Percentiles rank a stretch among this genome's conserved stretches.
These are phyloP conservation scores for Eumacrocentrus americanus DNA, from an alignment of 2,888 invertebrate genomes.

Conservation along the genomic window DNA sequence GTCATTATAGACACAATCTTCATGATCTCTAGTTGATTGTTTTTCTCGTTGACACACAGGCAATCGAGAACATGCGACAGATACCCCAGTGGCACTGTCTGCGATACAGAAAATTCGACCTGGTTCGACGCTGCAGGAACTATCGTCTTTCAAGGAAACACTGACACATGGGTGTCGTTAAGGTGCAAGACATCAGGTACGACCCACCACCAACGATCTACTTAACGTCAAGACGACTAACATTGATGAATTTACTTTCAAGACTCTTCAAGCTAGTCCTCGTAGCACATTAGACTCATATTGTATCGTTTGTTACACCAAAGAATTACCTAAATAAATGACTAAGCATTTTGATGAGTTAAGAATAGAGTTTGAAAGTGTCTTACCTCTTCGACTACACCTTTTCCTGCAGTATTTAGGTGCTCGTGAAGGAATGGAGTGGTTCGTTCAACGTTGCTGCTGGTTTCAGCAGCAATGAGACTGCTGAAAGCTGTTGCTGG, in stretches of 20 bases:
- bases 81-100: conserved; percentile 87
- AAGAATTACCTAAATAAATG: background rate
- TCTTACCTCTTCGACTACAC: conserved; percentile 63
- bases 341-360: background rate
- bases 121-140: conserved; percentile 78
- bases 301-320: background rate
- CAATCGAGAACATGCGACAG: conserved; percentile 75
- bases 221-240: conserved; percentile 36
- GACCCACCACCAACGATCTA: conserved; percentile 37
- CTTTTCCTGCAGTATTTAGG: conserved; percentile 51
- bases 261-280: conserved; percentile 26
- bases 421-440: conserved; percentile 42
- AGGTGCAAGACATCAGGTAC: conserved; percentile 19
- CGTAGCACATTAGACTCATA: conserved; percentile 10
- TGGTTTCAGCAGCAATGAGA: conserved; percentile 59
- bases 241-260: conserved; percentile 23
- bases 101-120: conserved; percentile 79
- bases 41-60: conserved; percentile 60
- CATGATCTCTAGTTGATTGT: conserved; percentile 6
- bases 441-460: conserved; percentile 44
- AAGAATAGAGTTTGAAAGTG: too few species aligned
- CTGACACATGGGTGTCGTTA: conserved; percentile 55
- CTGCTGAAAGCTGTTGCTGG: conserved; percentile 63
- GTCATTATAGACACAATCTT: background rate
- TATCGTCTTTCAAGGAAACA: conserved; percentile 69